Conservation (phyloP, 1,140 invertebrate species). For the Aradophagus sp. region DNA sequence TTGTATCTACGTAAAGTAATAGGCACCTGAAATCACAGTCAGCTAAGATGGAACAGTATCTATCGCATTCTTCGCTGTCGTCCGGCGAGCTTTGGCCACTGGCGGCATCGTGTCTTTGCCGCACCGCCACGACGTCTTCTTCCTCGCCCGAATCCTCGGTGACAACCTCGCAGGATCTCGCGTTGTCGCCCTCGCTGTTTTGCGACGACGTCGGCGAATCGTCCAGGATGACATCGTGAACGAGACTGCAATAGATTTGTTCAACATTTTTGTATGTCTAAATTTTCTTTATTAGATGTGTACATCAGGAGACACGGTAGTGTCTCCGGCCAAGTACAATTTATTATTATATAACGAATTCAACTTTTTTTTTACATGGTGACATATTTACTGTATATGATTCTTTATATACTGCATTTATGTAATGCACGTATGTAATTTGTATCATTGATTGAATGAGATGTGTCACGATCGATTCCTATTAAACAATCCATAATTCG, state of each 20-base stretch:
- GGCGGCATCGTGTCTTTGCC: constrained; percentile 64
- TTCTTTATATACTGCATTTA: too few relatives aligned
- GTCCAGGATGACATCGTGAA: constrained; percentile 85
- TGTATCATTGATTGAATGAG: too few relatives aligned
- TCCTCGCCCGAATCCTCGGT: constrained; percentile 63
- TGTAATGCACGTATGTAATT: too few relatives aligned
- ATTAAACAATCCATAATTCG: too few relatives aligned
- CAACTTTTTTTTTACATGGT: too few relatives aligned
- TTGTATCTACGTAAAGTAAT: too few relatives aligned
- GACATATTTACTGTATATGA: too few relatives aligned
- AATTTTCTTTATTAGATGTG: neutral
- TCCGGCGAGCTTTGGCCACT: constrained; percentile 70
- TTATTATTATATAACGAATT: too few relatives aligned
- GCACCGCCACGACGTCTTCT: constrained; percentile 67
- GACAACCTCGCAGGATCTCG: constrained; percentile 58
- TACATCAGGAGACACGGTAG: too few relatives aligned
- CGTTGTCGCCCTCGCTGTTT: constrained; percentile 76
- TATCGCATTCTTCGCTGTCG: constrained; percentile 69
- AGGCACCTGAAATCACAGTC: constrained; percentile 71
- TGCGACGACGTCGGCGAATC: constrained; percentile 85
- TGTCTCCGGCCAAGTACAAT: too few relatives aligned
- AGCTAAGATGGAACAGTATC: constrained; percentile 70
- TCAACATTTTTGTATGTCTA: neutral
- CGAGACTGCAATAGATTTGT: constrained; percentile 76
- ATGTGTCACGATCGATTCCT: too few relatives aligned